Evolutionary conservation across 2,888 invertebrate species (phyloP).

Genomic region (Lottia gigantea): DNA sequence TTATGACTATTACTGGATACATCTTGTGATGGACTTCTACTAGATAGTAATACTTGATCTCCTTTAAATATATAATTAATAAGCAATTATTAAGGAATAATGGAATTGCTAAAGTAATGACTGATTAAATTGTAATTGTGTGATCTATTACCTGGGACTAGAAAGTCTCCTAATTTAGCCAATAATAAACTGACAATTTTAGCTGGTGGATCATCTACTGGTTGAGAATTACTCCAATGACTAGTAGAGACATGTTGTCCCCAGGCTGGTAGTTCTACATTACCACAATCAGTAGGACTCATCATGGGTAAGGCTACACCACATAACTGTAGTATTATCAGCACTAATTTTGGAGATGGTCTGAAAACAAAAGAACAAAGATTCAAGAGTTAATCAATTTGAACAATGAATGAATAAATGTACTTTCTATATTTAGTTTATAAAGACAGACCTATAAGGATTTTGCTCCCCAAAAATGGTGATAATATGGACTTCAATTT

Average conservation of each 20-base stretch:
- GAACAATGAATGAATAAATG: background rate
- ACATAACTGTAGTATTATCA: slow-evolving; percentile 67
- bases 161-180: slow-evolving; percentile 67
- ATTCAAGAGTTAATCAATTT: background rate
- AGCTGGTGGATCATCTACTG: slow-evolving; percentile 61
- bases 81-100: background rate
- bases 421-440: background rate
- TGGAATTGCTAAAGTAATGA: no score
- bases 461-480: no score
- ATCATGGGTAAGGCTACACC: slow-evolving; percentile 66
- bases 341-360: slow-evolving; percentile 66
- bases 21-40: slow-evolving; percentile 57
- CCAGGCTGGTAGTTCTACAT: slow-evolving; percentile 64
- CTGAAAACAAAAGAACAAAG: slow-evolving; percentile 40
- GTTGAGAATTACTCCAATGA: slow-evolving; percentile 50
- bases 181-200: slow-evolving; percentile 65
- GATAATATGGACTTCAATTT: no score
- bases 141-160: slow-evolving; percentile 61
- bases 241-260: slow-evolving; percentile 49
- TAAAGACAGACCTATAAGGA: background rate
- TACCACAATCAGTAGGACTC: slow-evolving; percentile 62
- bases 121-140: no score
- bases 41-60: slow-evolving; percentile 59
- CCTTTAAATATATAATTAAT: slow-evolving; percentile 38
- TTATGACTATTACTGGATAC: slow-evolving; percentile 32